phyloP scores from a whole-genome alignment of 2,888 invertebrate genomes.

The Malthinus flaveolus region DNA sequence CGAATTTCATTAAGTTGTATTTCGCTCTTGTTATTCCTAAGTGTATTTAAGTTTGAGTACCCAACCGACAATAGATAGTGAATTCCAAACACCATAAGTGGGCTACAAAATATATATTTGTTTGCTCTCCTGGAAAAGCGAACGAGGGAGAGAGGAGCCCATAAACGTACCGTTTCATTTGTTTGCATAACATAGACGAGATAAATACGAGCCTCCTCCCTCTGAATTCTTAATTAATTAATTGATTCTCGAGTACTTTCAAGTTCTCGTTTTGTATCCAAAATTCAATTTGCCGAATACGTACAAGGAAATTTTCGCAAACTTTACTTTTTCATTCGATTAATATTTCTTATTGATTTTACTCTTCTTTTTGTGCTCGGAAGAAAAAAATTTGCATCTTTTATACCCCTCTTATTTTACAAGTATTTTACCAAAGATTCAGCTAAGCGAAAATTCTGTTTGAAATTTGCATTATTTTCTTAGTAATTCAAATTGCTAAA shows the following conservation, averaged over 20 bases:
- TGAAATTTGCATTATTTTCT: constrained; percentile 1
- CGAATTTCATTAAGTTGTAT: constrained; percentile 15
- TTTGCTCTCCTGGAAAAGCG: constrained; percentile 27
- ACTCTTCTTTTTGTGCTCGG: constrained; percentile 11
- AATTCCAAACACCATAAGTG: constrained; percentile 32
- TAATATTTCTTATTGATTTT: constrained; percentile 33
- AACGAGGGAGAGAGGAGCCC: constrained; percentile 12
- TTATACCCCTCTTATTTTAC: neutral
- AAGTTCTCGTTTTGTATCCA: constrained; percentile 22
- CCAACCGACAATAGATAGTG: constrained; percentile 17
- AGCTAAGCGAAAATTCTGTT: constrained; percentile 15
- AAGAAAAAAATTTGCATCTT: neutral
- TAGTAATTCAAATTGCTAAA: constrained; percentile 13
- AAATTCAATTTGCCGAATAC: constrained; percentile 32
- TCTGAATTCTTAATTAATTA: constrained; percentile 38
- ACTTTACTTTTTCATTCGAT: constrained; percentile 36
- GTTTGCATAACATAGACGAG: constrained; percentile 34
- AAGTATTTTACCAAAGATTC: constrained; percentile 3
- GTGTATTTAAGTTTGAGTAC: constrained; percentile 21
- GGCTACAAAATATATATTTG: constrained; percentile 34
- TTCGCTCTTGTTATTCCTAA: constrained; percentile 18
- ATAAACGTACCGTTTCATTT: constrained; percentile 23
- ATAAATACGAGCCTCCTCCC: constrained; percentile 31
- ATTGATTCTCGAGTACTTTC: constrained; percentile 29
- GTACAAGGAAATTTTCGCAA: no score